phyloP scores from a whole-genome alignment of 2,888 invertebrate genomes.

The Acanthopleura granulata region DNA sequence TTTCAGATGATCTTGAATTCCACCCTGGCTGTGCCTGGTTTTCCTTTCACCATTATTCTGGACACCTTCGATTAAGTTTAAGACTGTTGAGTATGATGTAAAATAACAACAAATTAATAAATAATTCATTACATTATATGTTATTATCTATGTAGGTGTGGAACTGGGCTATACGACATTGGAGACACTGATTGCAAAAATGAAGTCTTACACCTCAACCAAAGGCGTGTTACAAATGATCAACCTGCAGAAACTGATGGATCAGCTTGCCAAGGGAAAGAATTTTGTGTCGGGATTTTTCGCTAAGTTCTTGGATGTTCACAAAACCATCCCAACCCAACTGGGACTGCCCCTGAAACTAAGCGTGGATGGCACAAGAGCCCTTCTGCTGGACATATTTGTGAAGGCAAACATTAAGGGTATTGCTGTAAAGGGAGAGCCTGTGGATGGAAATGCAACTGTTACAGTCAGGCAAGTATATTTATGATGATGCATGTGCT shows the following conservation, averaged over 20 bases:
- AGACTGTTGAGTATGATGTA: not conserved
- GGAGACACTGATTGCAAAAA: not conserved
- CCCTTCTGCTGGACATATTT: not conserved
- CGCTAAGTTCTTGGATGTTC: not conserved
- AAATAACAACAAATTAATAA: not conserved
- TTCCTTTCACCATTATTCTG: too few relatives aligned
- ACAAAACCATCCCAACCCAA: conserved; percentile 9
- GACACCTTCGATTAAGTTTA: too few relatives aligned
- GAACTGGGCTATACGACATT: conserved; percentile 9
- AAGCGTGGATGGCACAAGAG: not conserved
- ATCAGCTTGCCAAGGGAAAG: conserved; percentile 1
- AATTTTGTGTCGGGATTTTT: conserved; percentile 3
- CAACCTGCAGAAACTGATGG: conserved; percentile 11
- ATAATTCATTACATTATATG: not conserved
- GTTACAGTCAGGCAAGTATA: not conserved
- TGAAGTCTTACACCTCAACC: not conserved
- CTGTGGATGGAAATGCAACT: not conserved
- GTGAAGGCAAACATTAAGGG: conserved; percentile 13
- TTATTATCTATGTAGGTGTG: not conserved
- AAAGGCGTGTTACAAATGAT: not conserved
- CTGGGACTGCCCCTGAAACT: not conserved
- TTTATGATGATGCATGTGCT: not conserved
- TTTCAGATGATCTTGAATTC: too few relatives aligned
- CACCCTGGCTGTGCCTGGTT: too few relatives aligned
- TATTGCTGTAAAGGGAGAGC: conserved; percentile 13